Evolutionary conservation across 2,113 vertebrate genomes (phyloP).

Genomic region (Myiozetetes cayanensis): DNA sequence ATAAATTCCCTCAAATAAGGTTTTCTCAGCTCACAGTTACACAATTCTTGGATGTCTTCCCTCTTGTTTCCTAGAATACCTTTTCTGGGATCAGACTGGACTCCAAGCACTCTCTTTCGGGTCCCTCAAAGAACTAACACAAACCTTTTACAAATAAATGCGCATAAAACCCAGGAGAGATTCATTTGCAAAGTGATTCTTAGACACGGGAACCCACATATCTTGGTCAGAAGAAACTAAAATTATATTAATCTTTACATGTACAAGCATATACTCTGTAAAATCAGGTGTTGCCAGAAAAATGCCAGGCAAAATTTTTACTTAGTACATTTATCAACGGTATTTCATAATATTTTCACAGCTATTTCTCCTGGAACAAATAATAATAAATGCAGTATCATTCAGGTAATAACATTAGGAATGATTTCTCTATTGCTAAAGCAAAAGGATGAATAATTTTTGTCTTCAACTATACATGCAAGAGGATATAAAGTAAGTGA

Average conservation of each 20-base stretch:
- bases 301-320: background rate
- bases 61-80: background rate
- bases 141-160: background rate
- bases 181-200: background rate
- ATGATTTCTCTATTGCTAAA: background rate
- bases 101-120: background rate
- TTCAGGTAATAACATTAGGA: background rate
- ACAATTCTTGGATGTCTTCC: background rate
- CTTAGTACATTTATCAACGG: background rate
- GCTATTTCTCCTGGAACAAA: background rate
- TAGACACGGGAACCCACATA: background rate
- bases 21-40: background rate
- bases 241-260: background rate
- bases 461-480: background rate
- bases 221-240: background rate
- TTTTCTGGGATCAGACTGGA: background rate
- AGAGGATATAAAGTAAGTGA: background rate
- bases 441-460: background rate
- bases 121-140: background rate
- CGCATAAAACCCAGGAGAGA: background rate
- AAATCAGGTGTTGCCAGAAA: background rate
- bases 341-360: background rate
- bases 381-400: background rate
- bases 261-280: background rate
- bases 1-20: slow-evolving; percentile 3